These are phyloP conservation scores for Ectemnius continuus DNA, from an alignment of 2,888 invertebrate genomes.

Conservation along the genomic window DNA sequence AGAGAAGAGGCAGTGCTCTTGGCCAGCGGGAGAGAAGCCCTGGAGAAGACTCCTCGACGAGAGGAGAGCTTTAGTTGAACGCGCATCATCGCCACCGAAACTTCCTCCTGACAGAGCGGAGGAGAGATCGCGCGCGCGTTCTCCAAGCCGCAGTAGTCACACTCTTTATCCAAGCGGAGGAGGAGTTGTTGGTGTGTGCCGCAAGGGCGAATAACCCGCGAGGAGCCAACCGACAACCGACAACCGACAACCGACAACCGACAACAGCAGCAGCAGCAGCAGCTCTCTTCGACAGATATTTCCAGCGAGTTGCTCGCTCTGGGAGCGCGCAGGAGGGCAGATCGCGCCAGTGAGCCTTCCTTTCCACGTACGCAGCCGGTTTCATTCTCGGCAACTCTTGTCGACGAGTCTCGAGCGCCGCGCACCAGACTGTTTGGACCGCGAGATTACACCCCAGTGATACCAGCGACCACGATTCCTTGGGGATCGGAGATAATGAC, in stretches of 20 bases:
- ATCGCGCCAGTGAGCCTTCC: background rate
- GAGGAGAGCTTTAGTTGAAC: too few species aligned
- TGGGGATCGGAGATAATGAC: constrained; percentile 60
- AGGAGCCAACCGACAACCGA: too few species aligned
- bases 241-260: too few species aligned
- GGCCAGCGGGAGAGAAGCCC: constrained; percentile 32
- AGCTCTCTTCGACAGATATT: background rate
- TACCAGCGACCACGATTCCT: constrained; percentile 5
- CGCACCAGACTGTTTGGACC: background rate
- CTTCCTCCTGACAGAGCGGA: too few species aligned
- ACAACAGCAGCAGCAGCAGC: too few species aligned
- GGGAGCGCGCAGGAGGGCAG: background rate
- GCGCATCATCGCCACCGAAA: too few species aligned
- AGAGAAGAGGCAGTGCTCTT: constrained; percentile 46
- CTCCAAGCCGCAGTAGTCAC: too few species aligned
- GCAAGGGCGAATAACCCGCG: too few species aligned
- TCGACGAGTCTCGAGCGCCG: background rate
- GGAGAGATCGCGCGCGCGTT: too few species aligned
- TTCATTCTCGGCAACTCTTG: background rate
- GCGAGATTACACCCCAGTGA: constrained; percentile 11
- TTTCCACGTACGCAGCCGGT: background rate
- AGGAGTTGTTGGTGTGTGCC: too few species aligned
- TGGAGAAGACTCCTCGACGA: too few species aligned
- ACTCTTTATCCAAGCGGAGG: too few species aligned
- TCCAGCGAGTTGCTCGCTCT: background rate